phyloP scores from a whole-genome alignment of 2,888 invertebrate species.

The Stenoptilia bipunctidactyla region DNA sequence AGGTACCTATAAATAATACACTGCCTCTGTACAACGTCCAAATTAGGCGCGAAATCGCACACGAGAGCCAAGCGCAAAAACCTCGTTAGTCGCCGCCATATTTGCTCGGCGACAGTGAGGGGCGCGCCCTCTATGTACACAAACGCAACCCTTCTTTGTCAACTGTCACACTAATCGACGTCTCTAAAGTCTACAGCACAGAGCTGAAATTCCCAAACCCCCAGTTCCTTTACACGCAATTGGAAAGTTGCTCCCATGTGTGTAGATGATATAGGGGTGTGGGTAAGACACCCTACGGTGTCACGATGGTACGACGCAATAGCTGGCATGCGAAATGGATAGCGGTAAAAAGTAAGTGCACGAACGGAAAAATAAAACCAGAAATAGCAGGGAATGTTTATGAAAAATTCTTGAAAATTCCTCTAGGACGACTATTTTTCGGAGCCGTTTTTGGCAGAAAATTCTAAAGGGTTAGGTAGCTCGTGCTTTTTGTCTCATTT shows the following conservation, averaged over 20 bases:
- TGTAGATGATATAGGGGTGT: slow-evolving; percentile 53
- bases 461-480: too few relatives aligned
- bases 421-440: too few relatives aligned
- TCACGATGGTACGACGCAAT: slow-evolving; percentile 56
- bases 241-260: slow-evolving; percentile 40
- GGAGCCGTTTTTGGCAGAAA: too few relatives aligned
- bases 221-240: too few relatives aligned
- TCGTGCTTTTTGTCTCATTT: too few relatives aligned
- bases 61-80: slow-evolving; percentile 59
- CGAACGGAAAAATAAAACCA: background rate
- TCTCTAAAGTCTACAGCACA: too few relatives aligned
- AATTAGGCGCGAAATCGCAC: slow-evolving; percentile 69
- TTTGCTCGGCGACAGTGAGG: slow-evolving; percentile 63
- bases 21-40: slow-evolving; percentile 28
- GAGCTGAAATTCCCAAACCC: too few relatives aligned
- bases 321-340: slow-evolving; percentile 52
- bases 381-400: too few relatives aligned
- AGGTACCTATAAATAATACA: background rate
- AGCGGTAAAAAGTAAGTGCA: slow-evolving; percentile 11
- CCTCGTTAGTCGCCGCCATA: slow-evolving; percentile 65
- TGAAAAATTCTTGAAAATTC: too few relatives aligned
- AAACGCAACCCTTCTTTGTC: slow-evolving; percentile 29
- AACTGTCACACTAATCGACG: slow-evolving; percentile 20
- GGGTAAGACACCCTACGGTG: slow-evolving; percentile 56
- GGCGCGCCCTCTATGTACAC: slow-evolving; percentile 67